Evolutionary conservation across 1,140 invertebrate species (phyloP), one percentile per base, ranked within the genome.

Genomic region (Caenorhabditis briggsae): DNA sequence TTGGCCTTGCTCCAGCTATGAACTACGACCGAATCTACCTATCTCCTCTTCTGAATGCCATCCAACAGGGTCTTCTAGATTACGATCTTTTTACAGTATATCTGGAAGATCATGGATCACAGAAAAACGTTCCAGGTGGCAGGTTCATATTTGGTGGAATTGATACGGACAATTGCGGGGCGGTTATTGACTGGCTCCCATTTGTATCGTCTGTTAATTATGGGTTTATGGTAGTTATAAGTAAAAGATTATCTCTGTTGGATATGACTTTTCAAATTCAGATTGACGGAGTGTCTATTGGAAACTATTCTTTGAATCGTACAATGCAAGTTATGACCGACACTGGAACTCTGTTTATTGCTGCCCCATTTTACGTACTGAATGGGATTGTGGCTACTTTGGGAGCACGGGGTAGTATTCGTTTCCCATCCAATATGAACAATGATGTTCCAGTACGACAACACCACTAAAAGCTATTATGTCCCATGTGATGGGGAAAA

Each of bases 281-380:
- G 59, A 64, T 64, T 18, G 59, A 64, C 1, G 23, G 59, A 11
- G 59, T 64, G 3, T 25, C 59, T 2, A 64, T 64, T 33, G 59
- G 59, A 9, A 25, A 25, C 25, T 64, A 64, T 16, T 33, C 11
- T 0, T 64, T 18, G 7, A 64, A 20, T 33, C 59, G 59, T 7
- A 64, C 23, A 9, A 64, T 64, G 59, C 59, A 64, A 33, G 59
- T 64, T 9, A 64, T 64, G 59, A 64, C 59, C 8, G 59, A 64
- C 18, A 64, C 59, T 25, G 59, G 59, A 25, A 64, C 59, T 33
- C 25, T 23, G 20, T 64, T 25, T 16, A 64, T 64, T 1, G 59
- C 59, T 18, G 59, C 59, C 23, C 59, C 59, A 25, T 64, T 64
- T 23, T 64, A 64, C 14, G 59, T 64, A 23, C 59, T 64, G 2